Conservation (phyloP, 2,797 vertebrate species). For the Pseudomugil tenellus region DNA sequence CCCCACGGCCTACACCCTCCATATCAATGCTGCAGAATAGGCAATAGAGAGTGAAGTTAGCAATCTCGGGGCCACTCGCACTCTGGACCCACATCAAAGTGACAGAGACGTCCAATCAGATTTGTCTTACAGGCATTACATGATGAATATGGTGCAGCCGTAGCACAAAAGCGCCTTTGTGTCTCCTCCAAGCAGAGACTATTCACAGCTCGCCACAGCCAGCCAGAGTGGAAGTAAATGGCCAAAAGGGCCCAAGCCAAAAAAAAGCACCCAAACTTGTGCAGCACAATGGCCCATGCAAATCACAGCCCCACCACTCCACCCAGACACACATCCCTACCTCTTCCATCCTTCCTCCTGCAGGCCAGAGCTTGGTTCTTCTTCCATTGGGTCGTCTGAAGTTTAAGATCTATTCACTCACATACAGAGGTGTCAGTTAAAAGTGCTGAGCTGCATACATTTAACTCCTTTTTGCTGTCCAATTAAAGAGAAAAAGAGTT, state of each 20-base stretch:
- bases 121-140: conserved; percentile 91
- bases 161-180: conserved; percentile 88
- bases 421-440: conserved; percentile 81
- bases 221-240: conserved; percentile 90
- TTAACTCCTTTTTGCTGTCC: conserved; percentile 61
- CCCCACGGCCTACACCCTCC: conserved; percentile 59
- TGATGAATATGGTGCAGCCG: conserved; percentile 88
- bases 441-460: conserved; percentile 76
- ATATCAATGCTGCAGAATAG: conserved; percentile 82
- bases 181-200: conserved; percentile 84
- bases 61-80: conserved; percentile 85
- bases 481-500: conserved; percentile 65
- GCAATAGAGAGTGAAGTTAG: conserved; percentile 85
- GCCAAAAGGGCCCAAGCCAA: conserved; percentile 85
- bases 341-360: conserved; percentile 67
- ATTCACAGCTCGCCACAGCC: conserved; percentile 88
- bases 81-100: conserved; percentile 90
- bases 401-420: conserved; percentile 81
- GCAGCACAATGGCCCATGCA: conserved; percentile 87
- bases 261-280: conserved; percentile 88
- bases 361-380: conserved; percentile 69
- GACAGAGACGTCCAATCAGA: conserved; percentile 90
- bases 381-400: conserved; percentile 80
- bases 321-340: conserved; percentile 67
- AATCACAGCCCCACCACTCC: conserved; percentile 79